Base-by-base conservation (phyloP, 2,888 invertebrate species). In the Notodonta dromedarius region DNA sequence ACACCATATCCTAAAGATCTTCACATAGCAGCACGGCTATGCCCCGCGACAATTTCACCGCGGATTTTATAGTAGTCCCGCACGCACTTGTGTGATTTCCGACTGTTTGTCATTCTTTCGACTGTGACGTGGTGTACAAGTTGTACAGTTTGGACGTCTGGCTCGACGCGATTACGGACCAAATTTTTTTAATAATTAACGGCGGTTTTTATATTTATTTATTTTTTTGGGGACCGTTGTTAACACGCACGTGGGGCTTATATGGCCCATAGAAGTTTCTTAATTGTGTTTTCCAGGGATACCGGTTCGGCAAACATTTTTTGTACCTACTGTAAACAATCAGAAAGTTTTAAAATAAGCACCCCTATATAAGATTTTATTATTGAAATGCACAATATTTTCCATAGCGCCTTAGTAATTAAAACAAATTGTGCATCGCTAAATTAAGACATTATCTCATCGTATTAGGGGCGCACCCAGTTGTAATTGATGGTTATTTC, bases 31-130 rank as follows among this genome's bases (percentile, higher is more conserved):
- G 72, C 80, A 69, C 65, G 61, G 61, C 64, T 68, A 65, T 62
- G 71, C 73, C 76, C 76, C 65, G 71, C 69, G 69, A 77, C 78
- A 71, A 71, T 82, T 84, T 84, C 83, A 80, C 71, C 68, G 69
- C 66, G 54, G 66, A 86, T 87, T 90, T 92, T 91, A 92, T 90
- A 75, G 86, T 72, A 59, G 73, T 57, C 69, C 69, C 76, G 83
- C 91, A 91, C 91, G 91, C 91, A 89, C 80, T 71, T 75, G 90
- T 92, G 90, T 91, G 91, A 86, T 86, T 81, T 58, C 63, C 40
- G 72, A 72, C 86, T 71, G 84, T 90, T 88, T 88, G 81, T 89
- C 89, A 89, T 85, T 81, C 75, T 40, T 50, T 63, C 78, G 76
- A 77, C 80, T 71, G 72, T 72, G 62, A 69, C 62, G 70, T 59